phyloP scores from a whole-genome alignment of 2,113 vertebrate species.

The Oryzias celebensis region DNA sequence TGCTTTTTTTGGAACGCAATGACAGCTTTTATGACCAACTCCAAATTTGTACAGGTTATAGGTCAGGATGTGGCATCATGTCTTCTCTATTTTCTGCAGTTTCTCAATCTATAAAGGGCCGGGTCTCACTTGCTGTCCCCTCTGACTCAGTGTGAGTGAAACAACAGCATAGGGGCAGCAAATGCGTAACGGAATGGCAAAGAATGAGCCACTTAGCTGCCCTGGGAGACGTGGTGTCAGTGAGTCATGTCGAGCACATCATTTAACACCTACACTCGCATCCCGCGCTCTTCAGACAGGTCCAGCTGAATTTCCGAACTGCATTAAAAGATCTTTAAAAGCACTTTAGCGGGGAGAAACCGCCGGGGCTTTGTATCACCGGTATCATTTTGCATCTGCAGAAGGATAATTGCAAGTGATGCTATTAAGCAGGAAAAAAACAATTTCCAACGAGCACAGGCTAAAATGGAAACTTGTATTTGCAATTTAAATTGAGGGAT shows the following conservation, averaged over 20 bases:
- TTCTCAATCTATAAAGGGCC: conserved; percentile 35
- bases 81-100: conserved; percentile 2
- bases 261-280: conserved; percentile 70
- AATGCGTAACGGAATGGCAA: conserved; percentile 46
- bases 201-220: conserved; percentile 65
- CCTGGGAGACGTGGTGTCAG: conserved; percentile 60
- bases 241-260: conserved; percentile 61
- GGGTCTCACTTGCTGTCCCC: conserved; percentile 30
- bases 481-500: conserved; percentile 56
- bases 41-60: conserved; percentile 13
- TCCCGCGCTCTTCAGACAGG: conserved; percentile 62
- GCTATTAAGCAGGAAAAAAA: conserved; percentile 52
- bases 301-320: conserved; percentile 61
- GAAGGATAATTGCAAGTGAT: conserved; percentile 57
- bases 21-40: neutral
- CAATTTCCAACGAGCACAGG: conserved; percentile 37
- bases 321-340: conserved; percentile 70
- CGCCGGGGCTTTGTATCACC: conserved; percentile 44
- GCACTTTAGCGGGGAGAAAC: conserved; percentile 48
- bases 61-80: conserved; percentile 19
- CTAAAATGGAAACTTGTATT: conserved; percentile 60
- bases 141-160: conserved; percentile 20
- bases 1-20: neutral
- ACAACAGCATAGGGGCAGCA: conserved; percentile 7
- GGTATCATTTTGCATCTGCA: conserved; percentile 57